These are phyloP conservation scores for Myopa tessellatipennis DNA, from an alignment of 2,888 invertebrate species.

Conservation along the genomic window DNA sequence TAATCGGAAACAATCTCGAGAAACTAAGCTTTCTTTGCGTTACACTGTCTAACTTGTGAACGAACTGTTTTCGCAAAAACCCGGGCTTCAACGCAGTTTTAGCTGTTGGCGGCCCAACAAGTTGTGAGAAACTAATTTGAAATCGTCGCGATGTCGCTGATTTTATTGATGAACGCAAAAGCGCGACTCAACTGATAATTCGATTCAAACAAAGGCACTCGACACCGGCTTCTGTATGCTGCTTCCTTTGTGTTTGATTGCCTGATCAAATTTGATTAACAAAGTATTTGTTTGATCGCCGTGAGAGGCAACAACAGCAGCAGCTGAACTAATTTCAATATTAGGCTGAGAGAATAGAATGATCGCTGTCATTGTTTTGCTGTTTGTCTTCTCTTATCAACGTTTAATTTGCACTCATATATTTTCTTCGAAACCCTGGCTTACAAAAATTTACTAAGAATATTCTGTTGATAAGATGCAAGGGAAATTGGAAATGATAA, in stretches of 20 bases:
- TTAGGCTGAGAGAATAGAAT: slow-evolving; percentile 10
- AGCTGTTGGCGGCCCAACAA: slow-evolving; percentile 29
- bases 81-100: background rate
- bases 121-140: slow-evolving; percentile 47
- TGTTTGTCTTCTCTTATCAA: slow-evolving; percentile 5
- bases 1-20: background rate
- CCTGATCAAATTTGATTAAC: background rate
- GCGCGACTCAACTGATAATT: background rate
- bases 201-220: background rate
- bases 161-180: slow-evolving; percentile 44
- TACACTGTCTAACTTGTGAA: background rate
- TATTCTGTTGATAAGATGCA: slow-evolving; percentile 5
- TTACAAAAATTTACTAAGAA: slow-evolving; percentile 6
- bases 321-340: slow-evolving; percentile 23
- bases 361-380: background rate
- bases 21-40: background rate
- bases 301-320: background rate
- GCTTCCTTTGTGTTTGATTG: background rate
- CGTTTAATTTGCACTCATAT: background rate
- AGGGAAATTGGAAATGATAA: background rate
- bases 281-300: slow-evolving; percentile 8
- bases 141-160: slow-evolving; percentile 40
- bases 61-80: background rate
- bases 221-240: background rate
- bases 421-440: background rate